Evolutionary conservation across 1,140 invertebrate genomes (phyloP).

Genomic region (Panonychus citri): DNA sequence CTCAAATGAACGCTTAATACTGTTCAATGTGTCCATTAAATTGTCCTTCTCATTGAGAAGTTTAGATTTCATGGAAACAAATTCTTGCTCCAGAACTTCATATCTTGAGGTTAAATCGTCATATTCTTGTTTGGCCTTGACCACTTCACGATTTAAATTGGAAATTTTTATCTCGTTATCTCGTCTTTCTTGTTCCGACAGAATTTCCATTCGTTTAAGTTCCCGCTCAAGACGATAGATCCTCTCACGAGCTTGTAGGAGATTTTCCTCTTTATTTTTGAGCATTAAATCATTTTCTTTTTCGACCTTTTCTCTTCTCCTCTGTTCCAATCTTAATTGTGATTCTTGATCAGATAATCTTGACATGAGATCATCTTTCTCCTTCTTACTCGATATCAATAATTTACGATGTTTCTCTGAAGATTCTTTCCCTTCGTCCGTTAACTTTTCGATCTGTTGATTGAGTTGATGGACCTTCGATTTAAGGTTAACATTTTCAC

Average conservation of each 20-base stretch:
- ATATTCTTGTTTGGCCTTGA: conserved; percentile 31
- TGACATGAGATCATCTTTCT: conserved; percentile 30
- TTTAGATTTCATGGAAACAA: conserved; percentile 47
- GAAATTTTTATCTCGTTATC: conserved; percentile 10
- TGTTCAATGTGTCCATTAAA: conserved; percentile 22
- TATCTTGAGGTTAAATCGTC: conserved; percentile 54
- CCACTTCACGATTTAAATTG: conserved; percentile 7
- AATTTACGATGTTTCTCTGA: conserved; percentile 29
- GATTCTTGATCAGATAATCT: conserved; percentile 35
- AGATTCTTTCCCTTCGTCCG: conserved; percentile 30
- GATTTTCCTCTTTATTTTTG: conserved; percentile 38
- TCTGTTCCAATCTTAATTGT: conserved; percentile 37
- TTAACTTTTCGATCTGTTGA: conserved; percentile 37
- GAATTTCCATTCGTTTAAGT: conserved; percentile 9
- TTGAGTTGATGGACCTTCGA: conserved; percentile 27
- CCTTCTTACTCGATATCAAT: conserved; percentile 29
- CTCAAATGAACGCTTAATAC: conserved; percentile 31
- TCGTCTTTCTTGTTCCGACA: conserved; percentile 9
- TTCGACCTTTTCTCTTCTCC: conserved; percentile 35
- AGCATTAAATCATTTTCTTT: conserved; percentile 32
- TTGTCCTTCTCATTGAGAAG: conserved; percentile 50
- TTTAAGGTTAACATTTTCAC: conserved; percentile 25
- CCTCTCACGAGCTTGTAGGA: conserved; percentile 31
- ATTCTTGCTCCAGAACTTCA: conserved; percentile 55
- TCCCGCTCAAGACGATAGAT: conserved; percentile 19